Evolutionary conservation across 2,113 vertebrate genomes (phyloP).

Genomic region (Bubalus kerabau): DNA sequence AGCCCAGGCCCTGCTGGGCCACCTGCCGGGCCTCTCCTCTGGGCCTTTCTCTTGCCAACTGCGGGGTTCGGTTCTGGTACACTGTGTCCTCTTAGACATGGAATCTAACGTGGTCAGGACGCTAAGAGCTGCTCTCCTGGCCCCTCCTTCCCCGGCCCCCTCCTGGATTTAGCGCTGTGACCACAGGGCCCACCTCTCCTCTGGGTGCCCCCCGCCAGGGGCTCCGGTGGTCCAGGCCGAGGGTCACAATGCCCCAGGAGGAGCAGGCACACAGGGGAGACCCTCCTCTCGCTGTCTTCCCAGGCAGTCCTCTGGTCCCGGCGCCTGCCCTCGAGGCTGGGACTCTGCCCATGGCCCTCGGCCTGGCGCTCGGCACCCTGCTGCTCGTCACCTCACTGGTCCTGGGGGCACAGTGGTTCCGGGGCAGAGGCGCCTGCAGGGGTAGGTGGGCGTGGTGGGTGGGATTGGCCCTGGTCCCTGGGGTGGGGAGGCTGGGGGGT

Average conservation of each 20-base stretch:
- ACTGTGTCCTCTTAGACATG: not conserved
- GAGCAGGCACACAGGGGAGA: too few relatives aligned
- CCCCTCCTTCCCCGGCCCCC: too few relatives aligned
- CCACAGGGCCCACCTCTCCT: too few relatives aligned
- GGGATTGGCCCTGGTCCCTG: not conserved
- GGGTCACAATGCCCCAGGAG: slow-evolving; percentile 12
- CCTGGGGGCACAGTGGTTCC: not conserved
- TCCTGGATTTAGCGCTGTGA: too few relatives aligned
- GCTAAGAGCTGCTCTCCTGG: not conserved
- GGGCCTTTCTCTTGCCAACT: not conserved
- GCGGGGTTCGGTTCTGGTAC: accelerated
- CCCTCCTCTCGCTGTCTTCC: not conserved
- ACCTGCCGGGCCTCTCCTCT: not conserved
- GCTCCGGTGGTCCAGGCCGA: not conserved
- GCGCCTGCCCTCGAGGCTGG: not conserved
- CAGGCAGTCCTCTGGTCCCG: not conserved
- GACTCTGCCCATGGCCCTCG: not conserved
- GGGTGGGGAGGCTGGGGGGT: not conserved
- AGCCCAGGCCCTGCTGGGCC: not conserved
- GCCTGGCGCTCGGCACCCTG: slow-evolving; percentile 9
- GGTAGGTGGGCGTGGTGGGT: not conserved
- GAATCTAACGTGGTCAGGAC: not conserved
- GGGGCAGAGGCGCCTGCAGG: not conserved
- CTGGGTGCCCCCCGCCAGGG: not conserved
- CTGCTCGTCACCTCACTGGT: not conserved